phyloP scores from a whole-genome alignment of 2,113 vertebrate species.

The Dasypus novemcinctus region DNA sequence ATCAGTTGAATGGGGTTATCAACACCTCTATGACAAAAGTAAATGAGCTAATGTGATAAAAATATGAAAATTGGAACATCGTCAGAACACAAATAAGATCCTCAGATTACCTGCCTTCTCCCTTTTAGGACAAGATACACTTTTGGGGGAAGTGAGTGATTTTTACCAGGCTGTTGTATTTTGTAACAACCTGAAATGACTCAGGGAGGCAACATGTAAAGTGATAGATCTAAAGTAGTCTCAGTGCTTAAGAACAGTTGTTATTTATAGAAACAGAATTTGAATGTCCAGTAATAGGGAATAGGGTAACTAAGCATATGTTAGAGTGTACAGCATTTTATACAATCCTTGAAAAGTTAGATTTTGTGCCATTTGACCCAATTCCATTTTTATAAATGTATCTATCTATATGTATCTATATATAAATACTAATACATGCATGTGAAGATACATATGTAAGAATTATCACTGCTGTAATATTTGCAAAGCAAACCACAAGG shows the following conservation, averaged over 20 bases:
- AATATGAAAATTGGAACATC: not conserved
- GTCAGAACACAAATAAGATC: not conserved
- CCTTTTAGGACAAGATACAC: not conserved
- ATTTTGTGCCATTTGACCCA: not conserved
- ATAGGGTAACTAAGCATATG: not conserved
- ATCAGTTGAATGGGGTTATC: not conserved
- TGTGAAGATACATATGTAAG: not conserved
- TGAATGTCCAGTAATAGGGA: not conserved
- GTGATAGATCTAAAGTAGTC: not conserved
- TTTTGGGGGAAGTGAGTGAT: not conserved
- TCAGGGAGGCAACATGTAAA: not conserved
- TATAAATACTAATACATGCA: not conserved
- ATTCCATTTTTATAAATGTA: no score
- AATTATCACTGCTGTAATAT: not conserved
- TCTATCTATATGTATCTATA: not conserved
- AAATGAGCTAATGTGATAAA: not conserved
- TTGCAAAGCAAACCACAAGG: not conserved
- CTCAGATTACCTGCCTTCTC: not conserved
- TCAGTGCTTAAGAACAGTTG: not conserved
- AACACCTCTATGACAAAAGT: not conserved
- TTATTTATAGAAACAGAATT: not conserved
- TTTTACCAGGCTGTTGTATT: not conserved
- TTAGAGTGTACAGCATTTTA: not conserved
- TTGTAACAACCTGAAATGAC: no score
- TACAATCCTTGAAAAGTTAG: not conserved